Evolutionary conservation across 1,140 invertebrate genomes (phyloP).

Genomic region (Papilio machaon): DNA sequence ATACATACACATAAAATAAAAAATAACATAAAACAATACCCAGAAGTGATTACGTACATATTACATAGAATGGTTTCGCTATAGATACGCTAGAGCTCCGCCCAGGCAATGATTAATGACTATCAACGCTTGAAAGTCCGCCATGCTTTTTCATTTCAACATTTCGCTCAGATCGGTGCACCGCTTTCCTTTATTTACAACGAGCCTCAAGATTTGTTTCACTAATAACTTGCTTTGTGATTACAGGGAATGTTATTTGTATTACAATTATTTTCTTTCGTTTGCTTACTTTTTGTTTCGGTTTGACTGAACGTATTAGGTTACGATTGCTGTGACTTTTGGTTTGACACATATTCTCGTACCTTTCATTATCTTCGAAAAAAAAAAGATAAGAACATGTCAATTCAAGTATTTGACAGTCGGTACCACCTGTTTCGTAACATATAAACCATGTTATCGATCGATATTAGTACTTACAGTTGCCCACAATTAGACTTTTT

Average conservation of each 20-base stretch:
- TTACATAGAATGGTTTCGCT: slow-evolving; percentile 48
- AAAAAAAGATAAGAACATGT: too few relatives aligned
- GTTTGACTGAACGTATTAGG: neutral
- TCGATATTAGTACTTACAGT: too few relatives aligned
- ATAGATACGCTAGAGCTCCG: slow-evolving; percentile 56
- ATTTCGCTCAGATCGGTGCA: slow-evolving; percentile 33
- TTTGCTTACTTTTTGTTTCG: neutral
- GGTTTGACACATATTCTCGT: too few relatives aligned
- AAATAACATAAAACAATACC: slow-evolving; percentile 34
- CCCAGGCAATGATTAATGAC: slow-evolving; percentile 72
- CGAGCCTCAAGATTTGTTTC: slow-evolving; percentile 36
- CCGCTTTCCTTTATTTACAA: slow-evolving; percentile 53
- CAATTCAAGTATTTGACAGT: too few relatives aligned
- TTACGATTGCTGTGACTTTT: too few relatives aligned
- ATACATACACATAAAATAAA: neutral
- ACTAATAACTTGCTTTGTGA: slow-evolving; percentile 30
- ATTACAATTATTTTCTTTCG: neutral
- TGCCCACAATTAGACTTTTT: too few relatives aligned
- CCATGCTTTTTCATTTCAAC: slow-evolving; percentile 55
- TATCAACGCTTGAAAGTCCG: slow-evolving; percentile 65
- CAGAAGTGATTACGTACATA: slow-evolving; percentile 55
- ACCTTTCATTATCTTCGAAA: too few relatives aligned
- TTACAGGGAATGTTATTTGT: slow-evolving; percentile 16
- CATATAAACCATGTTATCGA: too few relatives aligned
- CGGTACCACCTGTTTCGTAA: too few relatives aligned